Conservation (phyloP, 2,113 vertebrate genomes). For the Clarias batrachus region DNA sequence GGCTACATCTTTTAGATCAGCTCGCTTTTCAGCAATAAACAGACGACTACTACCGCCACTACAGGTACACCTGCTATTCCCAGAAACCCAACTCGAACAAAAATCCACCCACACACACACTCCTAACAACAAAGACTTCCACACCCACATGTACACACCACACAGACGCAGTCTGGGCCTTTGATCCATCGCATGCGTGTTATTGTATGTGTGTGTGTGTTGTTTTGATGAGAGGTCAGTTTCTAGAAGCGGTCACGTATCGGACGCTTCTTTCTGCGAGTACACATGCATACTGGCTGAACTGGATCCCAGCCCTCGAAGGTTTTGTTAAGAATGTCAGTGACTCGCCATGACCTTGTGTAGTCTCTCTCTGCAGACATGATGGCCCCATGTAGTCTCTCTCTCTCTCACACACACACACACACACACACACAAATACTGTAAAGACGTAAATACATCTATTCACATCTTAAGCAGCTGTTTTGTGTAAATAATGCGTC, state of each 20-base stretch:
- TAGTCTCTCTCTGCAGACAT: conserved; percentile 16
- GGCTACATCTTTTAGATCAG: conserved; percentile 32
- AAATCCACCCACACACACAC: conserved; percentile 8
- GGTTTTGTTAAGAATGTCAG: conserved; percentile 21
- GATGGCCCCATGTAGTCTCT: not conserved
- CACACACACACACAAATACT: not conserved
- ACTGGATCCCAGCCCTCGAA: conserved; percentile 33
- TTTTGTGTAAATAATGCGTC: conserved; percentile 11
- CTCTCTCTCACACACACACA: conserved; percentile 1
- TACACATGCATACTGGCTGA: not conserved
- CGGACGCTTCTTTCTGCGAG: not conserved
- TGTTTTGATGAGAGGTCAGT: conserved; percentile 18
- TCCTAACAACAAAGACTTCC: conserved; percentile 32
- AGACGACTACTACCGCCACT: not conserved
- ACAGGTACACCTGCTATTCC: conserved; percentile 48
- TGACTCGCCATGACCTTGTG: conserved; percentile 3
- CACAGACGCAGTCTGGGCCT: conserved; percentile 31
- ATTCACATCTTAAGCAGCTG: not conserved
- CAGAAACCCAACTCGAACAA: conserved; percentile 6
- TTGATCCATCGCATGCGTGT: conserved; percentile 31
- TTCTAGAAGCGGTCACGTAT: conserved; percentile 37
- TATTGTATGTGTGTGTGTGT: conserved; percentile 24
- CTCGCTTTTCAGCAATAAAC: conserved; percentile 32
- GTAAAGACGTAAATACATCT: not conserved
- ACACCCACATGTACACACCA: conserved; percentile 17